phyloP scores from a whole-genome alignment of 2,888 invertebrate genomes.

The Drosophila ezoana region DNA sequence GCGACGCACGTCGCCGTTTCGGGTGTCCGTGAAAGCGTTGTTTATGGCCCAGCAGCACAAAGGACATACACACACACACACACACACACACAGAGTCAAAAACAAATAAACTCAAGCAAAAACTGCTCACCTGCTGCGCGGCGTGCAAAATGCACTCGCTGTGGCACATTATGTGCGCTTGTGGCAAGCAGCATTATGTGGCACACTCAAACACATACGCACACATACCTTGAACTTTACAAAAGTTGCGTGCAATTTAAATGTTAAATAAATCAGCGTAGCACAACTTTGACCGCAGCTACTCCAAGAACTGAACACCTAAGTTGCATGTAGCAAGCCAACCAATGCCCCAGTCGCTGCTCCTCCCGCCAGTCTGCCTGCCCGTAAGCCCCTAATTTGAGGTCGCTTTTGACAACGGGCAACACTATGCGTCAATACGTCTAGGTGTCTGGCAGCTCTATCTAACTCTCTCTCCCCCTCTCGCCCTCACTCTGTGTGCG shows the following conservation, averaged over 20 bases:
- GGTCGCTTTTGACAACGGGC: constrained; percentile 7
- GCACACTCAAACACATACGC: constrained; percentile 9
- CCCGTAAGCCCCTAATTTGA: constrained; percentile 6
- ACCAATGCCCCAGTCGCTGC: background rate
- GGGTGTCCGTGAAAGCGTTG: constrained; percentile 66
- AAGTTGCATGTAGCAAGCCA: background rate
- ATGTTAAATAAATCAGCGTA: constrained; percentile 46
- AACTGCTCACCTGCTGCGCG: constrained; percentile 52
- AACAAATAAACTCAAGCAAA: constrained; percentile 30
- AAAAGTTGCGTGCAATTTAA: constrained; percentile 30
- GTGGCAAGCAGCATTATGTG: constrained; percentile 24
- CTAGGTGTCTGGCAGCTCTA: constrained; percentile 22
- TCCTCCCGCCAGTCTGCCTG: background rate
- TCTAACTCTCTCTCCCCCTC: background rate
- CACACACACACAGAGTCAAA: constrained; percentile 5
- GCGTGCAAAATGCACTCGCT: constrained; percentile 36
- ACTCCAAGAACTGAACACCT: background rate
- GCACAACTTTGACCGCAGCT: constrained; percentile 26
- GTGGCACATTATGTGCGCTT: constrained; percentile 9
- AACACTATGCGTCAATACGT: constrained; percentile 47
- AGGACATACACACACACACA: constrained; percentile 22
- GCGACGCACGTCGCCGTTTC: constrained; percentile 58
- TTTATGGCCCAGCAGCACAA: constrained; percentile 57
- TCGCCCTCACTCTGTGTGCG: background rate
- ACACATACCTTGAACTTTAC: constrained; percentile 30